phyloP scores from a whole-genome alignment of 2,797 vertebrate genomes.

The Picus viridis region DNA sequence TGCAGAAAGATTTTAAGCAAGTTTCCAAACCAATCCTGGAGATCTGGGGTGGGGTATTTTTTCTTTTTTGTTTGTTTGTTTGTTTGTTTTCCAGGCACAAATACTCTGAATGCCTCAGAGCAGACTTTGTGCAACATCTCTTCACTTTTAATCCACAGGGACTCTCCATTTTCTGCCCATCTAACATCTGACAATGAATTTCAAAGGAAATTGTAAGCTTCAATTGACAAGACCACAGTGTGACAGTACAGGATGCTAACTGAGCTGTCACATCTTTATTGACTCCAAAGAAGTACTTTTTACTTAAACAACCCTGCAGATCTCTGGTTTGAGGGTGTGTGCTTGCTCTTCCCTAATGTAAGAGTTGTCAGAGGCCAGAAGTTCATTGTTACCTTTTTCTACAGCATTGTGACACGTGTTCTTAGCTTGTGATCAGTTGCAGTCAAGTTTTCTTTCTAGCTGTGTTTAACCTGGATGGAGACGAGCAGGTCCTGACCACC shows the following conservation, averaged over 20 bases:
- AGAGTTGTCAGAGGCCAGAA: background rate
- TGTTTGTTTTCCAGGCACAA: background rate
- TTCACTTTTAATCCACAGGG: background rate
- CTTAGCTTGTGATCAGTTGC: constrained; percentile 3
- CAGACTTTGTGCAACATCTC: background rate
- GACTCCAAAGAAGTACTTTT: background rate
- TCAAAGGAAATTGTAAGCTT: background rate
- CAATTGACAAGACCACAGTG: background rate
- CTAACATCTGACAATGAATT: background rate
- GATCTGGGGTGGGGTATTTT: background rate
- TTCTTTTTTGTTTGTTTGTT: too few relatives aligned
- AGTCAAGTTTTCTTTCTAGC: constrained; percentile 19
- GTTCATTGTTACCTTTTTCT: background rate
- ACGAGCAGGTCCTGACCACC: background rate
- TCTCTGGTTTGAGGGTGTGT: background rate
- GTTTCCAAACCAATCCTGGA: background rate
- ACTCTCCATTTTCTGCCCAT: background rate
- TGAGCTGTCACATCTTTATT: background rate
- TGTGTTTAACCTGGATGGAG: constrained; percentile 8
- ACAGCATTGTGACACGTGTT: background rate
- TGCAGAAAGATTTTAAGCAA: constrained; percentile 4
- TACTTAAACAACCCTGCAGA: background rate
- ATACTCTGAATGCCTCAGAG: background rate
- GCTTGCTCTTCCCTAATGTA: background rate
- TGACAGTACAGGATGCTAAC: background rate